Evolutionary conservation across 1,140 invertebrate genomes (phyloP), one percentile per base, ranked within the genome.

Genomic region (Saxidomus purpurata): DNA sequence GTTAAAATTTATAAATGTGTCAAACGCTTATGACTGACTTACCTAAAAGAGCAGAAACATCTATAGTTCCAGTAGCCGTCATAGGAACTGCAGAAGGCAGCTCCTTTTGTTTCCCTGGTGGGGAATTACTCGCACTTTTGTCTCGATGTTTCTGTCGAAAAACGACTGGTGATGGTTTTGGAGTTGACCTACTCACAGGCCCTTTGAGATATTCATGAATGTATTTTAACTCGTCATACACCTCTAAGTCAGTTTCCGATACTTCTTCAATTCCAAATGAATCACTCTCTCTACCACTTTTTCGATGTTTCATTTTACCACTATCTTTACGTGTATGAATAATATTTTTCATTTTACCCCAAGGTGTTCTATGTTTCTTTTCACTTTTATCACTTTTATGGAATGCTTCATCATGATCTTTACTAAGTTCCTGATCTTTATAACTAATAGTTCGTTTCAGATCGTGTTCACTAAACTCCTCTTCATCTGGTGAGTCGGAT

Each of bases 271-370:
- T 79, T 59, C 55, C 71, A 67, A 80, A 87, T 67, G 85, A 80
- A 69, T 87, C 85, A 87, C 71, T 80, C 80, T 76, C 74, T 88
- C 90, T 83, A 55, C 59, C 61, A 74, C 91, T 81, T 89, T 92
- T 90, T 11, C 69, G 63, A 34, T 86, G 49, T 89, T 91, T 92
- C 71, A 92, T 92, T 94, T 97, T 97, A 15, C 97, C 96, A 34
- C 97, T 97, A 76, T 97, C 97, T 81, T 97, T 96, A 59, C 97
- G 95, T 0, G 97, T 97, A 92, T 97, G 97, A 86, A 98, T 97
- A 38, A 97, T 97, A 90, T 97, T 97, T 91, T 97, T 97, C 94
- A 97, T 97, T 93, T 97, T 97, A 0, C 96, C 97, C 97, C 97
- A 97, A 0, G 97, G 96, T 49, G 97, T 97, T 94, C 96, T 91